A percentile compares a stretch with the other conserved stretches of the same genome.
Conservation (phyloP, 1,140 invertebrate species). For the Drosophila subpulchrella region DNA sequence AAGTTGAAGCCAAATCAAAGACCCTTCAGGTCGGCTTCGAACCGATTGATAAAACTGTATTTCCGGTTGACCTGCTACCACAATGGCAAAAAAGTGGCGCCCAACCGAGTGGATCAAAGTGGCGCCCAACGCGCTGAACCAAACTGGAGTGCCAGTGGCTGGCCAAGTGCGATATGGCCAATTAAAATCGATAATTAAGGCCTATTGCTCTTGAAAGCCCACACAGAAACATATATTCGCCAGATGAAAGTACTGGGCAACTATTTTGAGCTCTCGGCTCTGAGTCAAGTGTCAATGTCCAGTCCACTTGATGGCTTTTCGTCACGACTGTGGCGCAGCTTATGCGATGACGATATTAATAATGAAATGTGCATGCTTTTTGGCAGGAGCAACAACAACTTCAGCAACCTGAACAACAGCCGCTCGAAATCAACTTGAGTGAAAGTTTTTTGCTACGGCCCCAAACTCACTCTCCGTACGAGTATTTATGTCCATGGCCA, state of each 20-base stretch:
- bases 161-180: constrained; percentile 46
- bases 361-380: constrained; percentile 76
- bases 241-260: constrained; percentile 68
- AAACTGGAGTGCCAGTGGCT: constrained; percentile 22
- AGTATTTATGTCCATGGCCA: constrained; percentile 44
- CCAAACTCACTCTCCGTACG: constrained; percentile 36
- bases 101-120: constrained; percentile 39
- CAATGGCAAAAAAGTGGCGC: constrained; percentile 1
- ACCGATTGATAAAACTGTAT: constrained; percentile 73
- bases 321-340: constrained; percentile 66
- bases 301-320: constrained; percentile 74
- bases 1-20: constrained; percentile 29
- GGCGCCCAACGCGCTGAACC: constrained; percentile 3
- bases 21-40: constrained; percentile 13
- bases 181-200: constrained; percentile 72
- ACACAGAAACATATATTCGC: constrained; percentile 29
- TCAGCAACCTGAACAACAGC: constrained; percentile 19
- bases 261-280: constrained; percentile 34
- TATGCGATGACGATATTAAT: constrained; percentile 67
- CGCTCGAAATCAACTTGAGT: constrained; percentile 68
- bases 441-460: constrained; percentile 63
- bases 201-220: constrained; percentile 34
- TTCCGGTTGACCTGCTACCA: constrained; percentile 61
- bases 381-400: constrained; percentile 67
- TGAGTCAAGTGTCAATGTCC: constrained; percentile 77